phyloP scores from a whole-genome alignment of 30 jellyfish, hydroid and myxozoan species.

The Calvadosia cruxmelitensis region DNA sequence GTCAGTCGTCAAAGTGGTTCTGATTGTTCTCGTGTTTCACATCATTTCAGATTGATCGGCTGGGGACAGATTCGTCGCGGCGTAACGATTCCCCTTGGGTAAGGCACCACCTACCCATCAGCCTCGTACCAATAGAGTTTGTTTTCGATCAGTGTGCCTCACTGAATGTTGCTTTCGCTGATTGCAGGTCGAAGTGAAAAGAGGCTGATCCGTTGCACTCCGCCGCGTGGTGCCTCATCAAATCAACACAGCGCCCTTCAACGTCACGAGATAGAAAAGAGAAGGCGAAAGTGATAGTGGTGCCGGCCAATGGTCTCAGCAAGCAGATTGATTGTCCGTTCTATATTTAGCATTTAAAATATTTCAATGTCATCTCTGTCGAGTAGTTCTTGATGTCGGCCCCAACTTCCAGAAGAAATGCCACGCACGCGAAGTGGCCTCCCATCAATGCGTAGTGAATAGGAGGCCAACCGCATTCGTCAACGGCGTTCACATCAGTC shows the following conservation, averaged over 20 bases:
- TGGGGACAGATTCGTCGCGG: constrained; percentile 99
- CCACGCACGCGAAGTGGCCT: constrained; percentile 59
- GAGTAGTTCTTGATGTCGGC: constrained; percentile 49
- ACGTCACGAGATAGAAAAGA: too few relatives aligned
- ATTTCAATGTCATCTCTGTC: constrained; percentile 52
- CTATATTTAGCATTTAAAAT: constrained; percentile 43
- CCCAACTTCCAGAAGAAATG: constrained; percentile 37
- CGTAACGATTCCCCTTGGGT: constrained; percentile 71
- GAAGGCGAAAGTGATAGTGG: too few relatives aligned
- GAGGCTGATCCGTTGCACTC: too few relatives aligned
- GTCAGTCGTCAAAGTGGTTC: too few relatives aligned
- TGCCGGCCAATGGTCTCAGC: too few relatives aligned
- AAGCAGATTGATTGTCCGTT: too few relatives aligned
- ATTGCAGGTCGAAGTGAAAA: too few relatives aligned
- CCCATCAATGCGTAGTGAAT: constrained; percentile 46
- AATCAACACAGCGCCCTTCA: too few relatives aligned
- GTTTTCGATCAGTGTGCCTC: not conserved
- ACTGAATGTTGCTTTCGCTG: too few relatives aligned
- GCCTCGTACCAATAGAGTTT: not conserved
- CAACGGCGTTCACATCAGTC: constrained; percentile 46
- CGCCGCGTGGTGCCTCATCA: too few relatives aligned
- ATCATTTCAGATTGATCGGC: constrained; percentile 91
- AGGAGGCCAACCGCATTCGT: constrained; percentile 76
- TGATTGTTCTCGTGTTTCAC: too few relatives aligned
- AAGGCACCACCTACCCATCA: not conserved